phyloP scores from a whole-genome alignment of 2,888 invertebrate species.

The Eupeodes luniger region DNA sequence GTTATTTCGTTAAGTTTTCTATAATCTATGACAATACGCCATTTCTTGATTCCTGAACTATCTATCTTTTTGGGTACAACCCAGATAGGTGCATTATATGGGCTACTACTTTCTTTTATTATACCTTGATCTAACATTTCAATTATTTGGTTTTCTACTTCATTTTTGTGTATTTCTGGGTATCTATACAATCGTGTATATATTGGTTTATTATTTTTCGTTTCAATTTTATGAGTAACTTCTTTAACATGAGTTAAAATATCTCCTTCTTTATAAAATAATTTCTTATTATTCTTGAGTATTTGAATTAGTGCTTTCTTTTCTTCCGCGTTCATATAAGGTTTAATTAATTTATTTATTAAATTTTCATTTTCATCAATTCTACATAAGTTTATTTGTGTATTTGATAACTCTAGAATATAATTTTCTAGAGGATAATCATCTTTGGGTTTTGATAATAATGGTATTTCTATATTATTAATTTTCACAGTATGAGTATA shows the following conservation, averaged over 20 bases:
- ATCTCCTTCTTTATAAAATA: background rate
- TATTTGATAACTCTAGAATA: background rate
- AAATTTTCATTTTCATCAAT: background rate
- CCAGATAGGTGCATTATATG: slow-evolving; percentile 38
- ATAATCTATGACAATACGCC: no score
- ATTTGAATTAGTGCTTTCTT: slow-evolving; percentile 7
- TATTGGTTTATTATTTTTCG: slow-evolving; percentile 38
- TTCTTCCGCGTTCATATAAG: background rate
- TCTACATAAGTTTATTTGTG: background rate
- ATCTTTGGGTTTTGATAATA: background rate
- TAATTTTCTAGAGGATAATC: slow-evolving; percentile 2
- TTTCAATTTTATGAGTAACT: slow-evolving; percentile 22
- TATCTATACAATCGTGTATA: slow-evolving; percentile 48
- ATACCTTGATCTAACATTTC: slow-evolving; percentile 38
- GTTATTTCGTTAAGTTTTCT: slow-evolving; percentile 31
- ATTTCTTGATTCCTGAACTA: no score
- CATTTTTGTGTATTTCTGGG: slow-evolving; percentile 42
- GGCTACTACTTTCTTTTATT: slow-evolving; percentile 55
- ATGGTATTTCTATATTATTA: background rate
- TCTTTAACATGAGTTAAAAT: slow-evolving; percentile 7
- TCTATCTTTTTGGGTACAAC: no score
- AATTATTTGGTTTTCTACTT: slow-evolving; percentile 37
- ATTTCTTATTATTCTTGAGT: slow-evolving; percentile 7
- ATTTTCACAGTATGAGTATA: background rate
- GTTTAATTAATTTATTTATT: background rate